phyloP scores from a whole-genome alignment of 2,113 vertebrate species.

The Catharus minimus region DNA sequence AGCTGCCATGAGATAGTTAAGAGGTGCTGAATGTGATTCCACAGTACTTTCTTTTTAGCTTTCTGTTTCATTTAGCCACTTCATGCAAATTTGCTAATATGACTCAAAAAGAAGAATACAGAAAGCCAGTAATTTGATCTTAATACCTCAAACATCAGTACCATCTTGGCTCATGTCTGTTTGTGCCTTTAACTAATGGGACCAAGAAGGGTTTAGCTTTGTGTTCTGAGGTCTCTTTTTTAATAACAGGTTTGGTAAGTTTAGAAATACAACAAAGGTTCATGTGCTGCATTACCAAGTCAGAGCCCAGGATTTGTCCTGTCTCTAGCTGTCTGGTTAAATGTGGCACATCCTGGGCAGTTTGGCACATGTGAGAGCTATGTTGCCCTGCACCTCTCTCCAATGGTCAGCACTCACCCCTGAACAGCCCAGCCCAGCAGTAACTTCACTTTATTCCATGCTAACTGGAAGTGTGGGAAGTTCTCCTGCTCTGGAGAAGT shows the following conservation, averaged over 20 bases:
- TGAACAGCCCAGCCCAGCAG: neutral
- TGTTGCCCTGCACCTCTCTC: rapidly evolving
- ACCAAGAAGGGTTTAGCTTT: neutral
- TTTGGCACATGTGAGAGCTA: neutral
- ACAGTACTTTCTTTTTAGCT: neutral
- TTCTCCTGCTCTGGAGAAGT: neutral
- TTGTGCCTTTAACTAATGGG: neutral
- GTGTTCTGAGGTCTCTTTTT: neutral
- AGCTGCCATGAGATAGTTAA: neutral
- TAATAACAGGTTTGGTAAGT: neutral
- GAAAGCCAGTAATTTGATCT: neutral
- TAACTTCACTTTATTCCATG: neutral
- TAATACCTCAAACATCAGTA: neutral
- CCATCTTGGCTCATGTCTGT: neutral
- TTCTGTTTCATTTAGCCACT: neutral
- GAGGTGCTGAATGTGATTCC: neutral
- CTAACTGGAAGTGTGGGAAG: neutral
- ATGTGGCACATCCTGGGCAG: neutral
- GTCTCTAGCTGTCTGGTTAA: neutral
- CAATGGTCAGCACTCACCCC: neutral
- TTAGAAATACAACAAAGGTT: neutral
- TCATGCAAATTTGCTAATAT: neutral
- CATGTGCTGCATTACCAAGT: neutral
- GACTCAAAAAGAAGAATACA: neutral
- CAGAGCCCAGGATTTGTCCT: neutral